Conservation (phyloP, 2,113 vertebrate genomes). For the Sceloporus undulatus region DNA sequence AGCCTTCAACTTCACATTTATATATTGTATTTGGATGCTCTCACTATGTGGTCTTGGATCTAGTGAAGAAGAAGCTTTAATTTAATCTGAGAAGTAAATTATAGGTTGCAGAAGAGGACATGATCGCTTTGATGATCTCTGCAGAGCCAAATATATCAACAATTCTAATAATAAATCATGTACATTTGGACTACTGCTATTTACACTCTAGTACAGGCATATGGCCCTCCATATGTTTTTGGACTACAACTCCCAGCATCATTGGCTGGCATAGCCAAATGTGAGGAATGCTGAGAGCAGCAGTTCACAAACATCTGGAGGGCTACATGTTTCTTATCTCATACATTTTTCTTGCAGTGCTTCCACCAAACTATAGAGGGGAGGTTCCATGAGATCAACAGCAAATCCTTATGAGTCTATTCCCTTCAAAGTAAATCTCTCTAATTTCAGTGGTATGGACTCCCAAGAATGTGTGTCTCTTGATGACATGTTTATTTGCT, state of each 20-base stretch:
- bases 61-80: background rate
- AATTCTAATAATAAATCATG: background rate
- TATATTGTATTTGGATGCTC: background rate
- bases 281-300: no score
- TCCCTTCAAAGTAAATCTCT: background rate
- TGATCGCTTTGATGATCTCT: no score
- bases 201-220: no score
- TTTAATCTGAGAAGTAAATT: background rate
- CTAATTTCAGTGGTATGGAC: conserved; percentile 13
- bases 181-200: background rate
- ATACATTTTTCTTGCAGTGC: background rate
- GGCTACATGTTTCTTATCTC: no score
- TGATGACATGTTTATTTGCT: background rate
- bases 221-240: no score
- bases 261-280: no score
- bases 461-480: conserved; percentile 21
- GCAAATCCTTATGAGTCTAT: background rate
- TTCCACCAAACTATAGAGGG: background rate
- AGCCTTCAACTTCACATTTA: background rate
- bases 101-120: no score
- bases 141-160: background rate
- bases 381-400: background rate
- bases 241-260: no score
- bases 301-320: no score
- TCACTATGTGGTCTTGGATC: background rate